These are phyloP conservation scores for Salarias fasciatus DNA, from an alignment of 2,797 vertebrate genomes.

Conservation along the genomic window DNA sequence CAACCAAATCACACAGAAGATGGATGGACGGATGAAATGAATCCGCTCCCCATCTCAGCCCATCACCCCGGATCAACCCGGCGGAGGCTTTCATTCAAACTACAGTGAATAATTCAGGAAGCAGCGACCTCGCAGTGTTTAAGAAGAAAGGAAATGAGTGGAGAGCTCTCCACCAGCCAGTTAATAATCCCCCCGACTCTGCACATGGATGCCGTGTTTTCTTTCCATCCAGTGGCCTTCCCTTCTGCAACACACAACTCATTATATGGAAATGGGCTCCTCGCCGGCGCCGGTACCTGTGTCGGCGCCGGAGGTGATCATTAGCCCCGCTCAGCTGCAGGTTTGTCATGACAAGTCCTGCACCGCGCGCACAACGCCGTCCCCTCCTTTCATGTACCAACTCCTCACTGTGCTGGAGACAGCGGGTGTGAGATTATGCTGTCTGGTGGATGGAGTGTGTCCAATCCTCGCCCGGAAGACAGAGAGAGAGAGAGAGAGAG, in stretches of 20 bases:
- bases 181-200: conserved; percentile 31
- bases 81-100: no score
- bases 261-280: conserved; percentile 50
- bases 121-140: conserved; percentile 1
- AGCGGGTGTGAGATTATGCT: conserved; percentile 53
- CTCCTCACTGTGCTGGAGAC: conserved; percentile 15
- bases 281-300: conserved; percentile 36
- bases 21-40: no score
- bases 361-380: conserved; percentile 7
- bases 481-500: conserved; percentile 29
- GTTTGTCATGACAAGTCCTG: conserved; percentile 28
- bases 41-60: no score
- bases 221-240: conserved; percentile 10
- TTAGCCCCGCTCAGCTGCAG: conserved; percentile 44
- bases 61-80: no score
- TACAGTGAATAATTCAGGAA: no score
- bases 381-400: conserved; percentile 28
- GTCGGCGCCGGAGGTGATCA: conserved; percentile 45
- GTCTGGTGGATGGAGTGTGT: conserved; percentile 61
- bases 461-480: conserved; percentile 56
- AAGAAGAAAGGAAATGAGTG: conserved; percentile 21
- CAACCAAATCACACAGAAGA: no score
- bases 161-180: conserved; percentile 36
- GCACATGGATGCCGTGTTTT: conserved; percentile 32
- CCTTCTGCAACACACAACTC: conserved; percentile 37